Base-by-base conservation (phyloP, 2,888 invertebrate genomes). In the Meloe dianella region DNA sequence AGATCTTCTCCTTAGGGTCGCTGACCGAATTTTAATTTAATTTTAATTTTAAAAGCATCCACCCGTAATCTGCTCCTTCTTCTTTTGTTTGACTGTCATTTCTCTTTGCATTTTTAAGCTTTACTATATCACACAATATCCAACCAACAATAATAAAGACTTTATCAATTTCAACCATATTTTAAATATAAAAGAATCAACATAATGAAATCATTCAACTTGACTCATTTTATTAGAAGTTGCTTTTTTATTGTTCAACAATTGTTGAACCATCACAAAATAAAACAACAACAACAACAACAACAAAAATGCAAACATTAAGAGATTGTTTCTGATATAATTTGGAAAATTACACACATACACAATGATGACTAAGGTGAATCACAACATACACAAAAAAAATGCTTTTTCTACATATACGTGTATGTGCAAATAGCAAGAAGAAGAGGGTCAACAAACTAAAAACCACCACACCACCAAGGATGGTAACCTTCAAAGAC, bases 21-120 rank as follows among this genome's bases (percentile, higher is more conserved):
- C 51, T 51, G 51, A 51, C 51, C 51, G 51, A 51, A 51, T 47
- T 47, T 20, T 47, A 47, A 47, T 20, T 47, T 20, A 47, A 47
- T 51, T 51, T 51, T 24, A 51, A 51, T 24, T 51, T 14, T 14
- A 51, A 24, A 51, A 12, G 5, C 51, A 51, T 10, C 24, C 47
- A 47, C 47, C 24, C 24, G 12, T 51, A 51, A 41, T 41, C 12
- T 41, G 17, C 17, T 14, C 12, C 5, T 17, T 41, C 7, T 41
- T 7, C 41, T 41, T 41, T n/a, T 41, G 41, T n/a, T 3, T 22
- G 10, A 10, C 9, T 0, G n/a, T 22, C 1, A 3, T 3, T 6
- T 51, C 22, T 22, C 10, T 10, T 22, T 10, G 9, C 20, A 20
- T 22, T 22, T 20, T 41, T 6, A 38, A 38, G 14, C 7, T 5